Conservation (phyloP, 2,113 vertebrate genomes). For the Chitala chitala region DNA sequence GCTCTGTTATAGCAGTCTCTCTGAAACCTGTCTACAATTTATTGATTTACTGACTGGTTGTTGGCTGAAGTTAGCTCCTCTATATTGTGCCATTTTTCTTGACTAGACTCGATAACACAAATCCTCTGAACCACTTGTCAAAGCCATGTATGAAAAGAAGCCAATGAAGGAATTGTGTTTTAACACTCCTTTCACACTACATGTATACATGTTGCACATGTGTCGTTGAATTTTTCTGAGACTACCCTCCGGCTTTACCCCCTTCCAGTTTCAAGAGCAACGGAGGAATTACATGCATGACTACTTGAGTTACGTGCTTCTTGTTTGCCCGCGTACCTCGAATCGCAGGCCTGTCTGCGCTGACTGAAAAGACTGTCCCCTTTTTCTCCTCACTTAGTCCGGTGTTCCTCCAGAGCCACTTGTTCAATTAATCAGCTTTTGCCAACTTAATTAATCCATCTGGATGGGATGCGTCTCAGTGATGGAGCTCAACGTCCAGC, state of each 20-base stretch:
- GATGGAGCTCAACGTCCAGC: background rate
- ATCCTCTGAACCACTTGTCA: background rate
- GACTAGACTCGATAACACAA: no score
- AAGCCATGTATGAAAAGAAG: background rate
- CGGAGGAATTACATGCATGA: no score
- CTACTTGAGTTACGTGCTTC: no score
- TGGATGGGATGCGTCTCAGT: background rate
- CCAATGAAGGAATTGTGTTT: background rate
- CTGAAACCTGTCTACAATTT: background rate
- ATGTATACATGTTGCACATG: background rate
- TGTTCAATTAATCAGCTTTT: conserved; percentile 16
- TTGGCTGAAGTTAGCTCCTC: background rate
- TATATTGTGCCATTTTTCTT: no score
- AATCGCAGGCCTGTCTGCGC: no score
- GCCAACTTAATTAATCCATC: background rate
- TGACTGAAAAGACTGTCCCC: background rate
- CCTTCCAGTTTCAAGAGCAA: no score
- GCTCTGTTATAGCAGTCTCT: background rate
- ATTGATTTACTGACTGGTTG: background rate
- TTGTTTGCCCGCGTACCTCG: no score
- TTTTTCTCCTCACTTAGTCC: background rate
- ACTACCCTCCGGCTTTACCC: background rate
- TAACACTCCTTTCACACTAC: background rate
- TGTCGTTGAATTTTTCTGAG: background rate
- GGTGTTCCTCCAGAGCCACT: background rate